These are phyloP conservation scores for Leistus spinibarbis DNA, from an alignment of 2,888 invertebrate genomes.

Conservation along the genomic window DNA sequence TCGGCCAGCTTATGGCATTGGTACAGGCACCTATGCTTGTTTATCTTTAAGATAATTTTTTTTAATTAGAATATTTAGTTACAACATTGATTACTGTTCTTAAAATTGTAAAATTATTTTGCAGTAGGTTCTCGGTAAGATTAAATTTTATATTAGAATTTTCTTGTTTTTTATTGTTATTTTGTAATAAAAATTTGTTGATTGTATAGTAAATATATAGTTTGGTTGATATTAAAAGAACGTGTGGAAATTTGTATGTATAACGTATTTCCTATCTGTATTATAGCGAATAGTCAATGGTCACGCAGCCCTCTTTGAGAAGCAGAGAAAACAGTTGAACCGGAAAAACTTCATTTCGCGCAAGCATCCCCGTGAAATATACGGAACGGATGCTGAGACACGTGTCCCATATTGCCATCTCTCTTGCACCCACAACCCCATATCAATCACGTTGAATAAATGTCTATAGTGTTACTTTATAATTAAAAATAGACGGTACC, in stretches of 20 bases:
- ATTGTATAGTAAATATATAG: no score
- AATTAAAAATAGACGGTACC: not conserved
- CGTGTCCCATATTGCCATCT: conserved; percentile 1
- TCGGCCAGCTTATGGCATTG: no score
- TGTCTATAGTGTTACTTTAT: not conserved
- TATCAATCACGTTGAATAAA: not conserved
- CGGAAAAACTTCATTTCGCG: conserved; percentile 30
- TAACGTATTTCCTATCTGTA: not conserved
- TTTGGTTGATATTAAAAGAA: no score
- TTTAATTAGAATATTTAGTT: no score
- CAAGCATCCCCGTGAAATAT: conserved; percentile 18
- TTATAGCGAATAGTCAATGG: not conserved
- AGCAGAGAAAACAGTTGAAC: conserved; percentile 1
- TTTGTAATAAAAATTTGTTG: no score
- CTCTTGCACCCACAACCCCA: not conserved
- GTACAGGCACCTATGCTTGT: no score
- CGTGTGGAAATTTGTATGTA: not conserved
- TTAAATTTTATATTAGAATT: no score
- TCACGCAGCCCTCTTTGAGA: not conserved
- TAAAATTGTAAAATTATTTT: no score
- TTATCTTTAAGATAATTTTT: no score
- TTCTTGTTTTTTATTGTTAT: no score
- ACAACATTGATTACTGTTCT: no score
- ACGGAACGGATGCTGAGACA: not conserved
- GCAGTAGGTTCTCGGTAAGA: no score